These are phyloP conservation scores for Griposia aprilina DNA, from an alignment of 2,888 invertebrate species.

Conservation along the genomic window DNA sequence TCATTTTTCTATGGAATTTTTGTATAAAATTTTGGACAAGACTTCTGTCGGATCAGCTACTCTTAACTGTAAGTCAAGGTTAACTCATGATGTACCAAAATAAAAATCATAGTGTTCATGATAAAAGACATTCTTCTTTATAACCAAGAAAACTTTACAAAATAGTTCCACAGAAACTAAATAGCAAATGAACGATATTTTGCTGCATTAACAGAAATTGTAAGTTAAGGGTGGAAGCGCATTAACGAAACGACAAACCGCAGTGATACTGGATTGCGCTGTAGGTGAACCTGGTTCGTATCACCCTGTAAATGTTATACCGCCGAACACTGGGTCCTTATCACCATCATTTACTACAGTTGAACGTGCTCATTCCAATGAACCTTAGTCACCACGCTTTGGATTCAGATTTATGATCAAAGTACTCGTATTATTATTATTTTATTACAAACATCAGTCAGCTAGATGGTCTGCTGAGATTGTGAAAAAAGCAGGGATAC, in stretches of 20 bases:
- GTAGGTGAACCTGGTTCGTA: constrained; percentile 1
- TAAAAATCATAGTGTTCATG: background rate
- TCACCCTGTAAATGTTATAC: constrained; percentile 6
- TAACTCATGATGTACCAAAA: background rate
- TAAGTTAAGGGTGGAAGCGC: constrained; percentile 15
- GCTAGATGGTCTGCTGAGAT: no score
- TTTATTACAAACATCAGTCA: no score
- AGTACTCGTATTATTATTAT: background rate
- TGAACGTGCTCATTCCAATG: background rate
- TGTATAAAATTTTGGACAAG: no score
- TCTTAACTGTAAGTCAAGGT: background rate
- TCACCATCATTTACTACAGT: background rate
- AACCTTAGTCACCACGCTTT: background rate
- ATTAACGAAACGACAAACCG: constrained; percentile 39
- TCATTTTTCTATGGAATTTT: no score
- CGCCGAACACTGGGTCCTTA: background rate
- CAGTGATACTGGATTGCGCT: constrained; percentile 62
- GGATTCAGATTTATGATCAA: background rate
- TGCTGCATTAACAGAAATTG: constrained; percentile 49
- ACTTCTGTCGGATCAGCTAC: no score
- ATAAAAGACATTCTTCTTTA: background rate
- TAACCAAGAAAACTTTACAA: constrained; percentile 14
- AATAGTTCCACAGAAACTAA: constrained; percentile 32
- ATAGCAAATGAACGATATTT: constrained; percentile 46
- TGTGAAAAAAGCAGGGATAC: no score